phyloP scores from a whole-genome alignment of 2,797 vertebrate species.

The Argentina silus region DNA sequence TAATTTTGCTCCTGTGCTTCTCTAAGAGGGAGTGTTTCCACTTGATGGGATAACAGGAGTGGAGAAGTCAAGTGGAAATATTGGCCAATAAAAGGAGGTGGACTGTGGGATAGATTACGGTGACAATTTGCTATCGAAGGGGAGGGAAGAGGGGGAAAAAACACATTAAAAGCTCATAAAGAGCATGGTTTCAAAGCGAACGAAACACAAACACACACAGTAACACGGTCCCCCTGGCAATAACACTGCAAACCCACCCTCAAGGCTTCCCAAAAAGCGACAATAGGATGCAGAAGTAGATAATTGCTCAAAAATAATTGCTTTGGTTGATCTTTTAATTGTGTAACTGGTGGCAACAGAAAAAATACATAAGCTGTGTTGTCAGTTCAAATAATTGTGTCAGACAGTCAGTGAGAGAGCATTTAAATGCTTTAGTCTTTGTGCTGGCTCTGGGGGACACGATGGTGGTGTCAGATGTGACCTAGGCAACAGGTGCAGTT shows the following conservation, averaged over 20 bases:
- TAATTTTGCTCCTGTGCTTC: conserved; percentile 42
- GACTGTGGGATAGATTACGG: conserved; percentile 55
- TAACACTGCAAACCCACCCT: conserved; percentile 12
- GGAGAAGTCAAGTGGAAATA: conserved; percentile 57
- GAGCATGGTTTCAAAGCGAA: conserved; percentile 52
- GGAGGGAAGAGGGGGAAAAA: conserved; percentile 40
- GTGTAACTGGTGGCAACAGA: background rate
- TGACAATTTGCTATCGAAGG: conserved; percentile 54
- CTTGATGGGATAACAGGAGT: conserved; percentile 51
- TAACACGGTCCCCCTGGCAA: conserved; percentile 35
- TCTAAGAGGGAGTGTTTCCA: conserved; percentile 53
- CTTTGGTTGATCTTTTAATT: conserved; percentile 9
- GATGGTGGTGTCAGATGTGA: background rate
- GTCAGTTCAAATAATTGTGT: too few species aligned
- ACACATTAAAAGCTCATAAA: conserved; percentile 61
- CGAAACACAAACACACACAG: conserved; percentile 37
- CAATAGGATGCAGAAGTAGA: conserved; percentile 28
- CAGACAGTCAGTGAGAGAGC: too few species aligned
- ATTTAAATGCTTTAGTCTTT: too few species aligned
- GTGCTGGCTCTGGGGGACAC: background rate
- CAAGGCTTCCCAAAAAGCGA: conserved; percentile 14
- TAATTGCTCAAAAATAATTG: conserved; percentile 25
- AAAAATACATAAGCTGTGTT: too few species aligned
- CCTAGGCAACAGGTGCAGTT: background rate
- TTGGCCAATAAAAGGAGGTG: conserved; percentile 60